Conservation (phyloP, 2,888 invertebrate genomes). For the Volucella inflata region DNA sequence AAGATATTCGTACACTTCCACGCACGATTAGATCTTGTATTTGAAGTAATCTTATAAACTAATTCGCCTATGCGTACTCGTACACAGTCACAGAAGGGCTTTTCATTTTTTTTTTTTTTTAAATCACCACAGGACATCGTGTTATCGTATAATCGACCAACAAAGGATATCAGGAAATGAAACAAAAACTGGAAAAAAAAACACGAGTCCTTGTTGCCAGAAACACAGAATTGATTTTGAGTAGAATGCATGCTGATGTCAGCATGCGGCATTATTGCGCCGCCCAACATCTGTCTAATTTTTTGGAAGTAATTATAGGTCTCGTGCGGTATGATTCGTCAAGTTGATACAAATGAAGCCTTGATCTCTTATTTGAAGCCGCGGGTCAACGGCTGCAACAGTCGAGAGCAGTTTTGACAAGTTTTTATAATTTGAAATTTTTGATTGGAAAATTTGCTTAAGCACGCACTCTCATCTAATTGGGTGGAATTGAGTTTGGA, state of each 20-base stretch:
- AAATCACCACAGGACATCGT: conserved; percentile 66
- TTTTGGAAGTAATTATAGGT: conserved; percentile 74
- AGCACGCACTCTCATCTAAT: conserved; percentile 49
- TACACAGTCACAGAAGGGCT: too few species aligned
- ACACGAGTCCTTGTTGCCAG: conserved; percentile 42
- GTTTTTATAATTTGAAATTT: conserved; percentile 39
- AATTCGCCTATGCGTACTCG: conserved; percentile 48
- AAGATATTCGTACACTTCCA: conserved; percentile 32
- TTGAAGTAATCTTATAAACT: conserved; percentile 68
- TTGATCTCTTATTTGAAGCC: neutral
- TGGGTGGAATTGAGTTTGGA: conserved; percentile 39
- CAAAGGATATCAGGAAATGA: conserved; percentile 46
- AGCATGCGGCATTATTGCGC: conserved; percentile 61
- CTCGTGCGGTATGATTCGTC: conserved; percentile 34
- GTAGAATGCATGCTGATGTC: conserved; percentile 59
- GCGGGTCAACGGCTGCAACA: conserved; percentile 44
- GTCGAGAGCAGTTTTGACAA: conserved; percentile 62
- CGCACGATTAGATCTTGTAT: conserved; percentile 59
- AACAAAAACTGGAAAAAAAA: conserved; percentile 19
- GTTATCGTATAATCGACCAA: conserved; percentile 74
- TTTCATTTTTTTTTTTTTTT: conserved; percentile 19
- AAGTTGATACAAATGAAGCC: conserved; percentile 45
- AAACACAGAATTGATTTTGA: conserved; percentile 9
- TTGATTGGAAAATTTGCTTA: conserved; percentile 27
- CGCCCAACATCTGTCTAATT: conserved; percentile 77